Percentiles rank a stretch among this genome's conserved stretches.
phyloP scores from a whole-genome alignment of 2,888 invertebrate species.

The Hyppa rectilinea region DNA sequence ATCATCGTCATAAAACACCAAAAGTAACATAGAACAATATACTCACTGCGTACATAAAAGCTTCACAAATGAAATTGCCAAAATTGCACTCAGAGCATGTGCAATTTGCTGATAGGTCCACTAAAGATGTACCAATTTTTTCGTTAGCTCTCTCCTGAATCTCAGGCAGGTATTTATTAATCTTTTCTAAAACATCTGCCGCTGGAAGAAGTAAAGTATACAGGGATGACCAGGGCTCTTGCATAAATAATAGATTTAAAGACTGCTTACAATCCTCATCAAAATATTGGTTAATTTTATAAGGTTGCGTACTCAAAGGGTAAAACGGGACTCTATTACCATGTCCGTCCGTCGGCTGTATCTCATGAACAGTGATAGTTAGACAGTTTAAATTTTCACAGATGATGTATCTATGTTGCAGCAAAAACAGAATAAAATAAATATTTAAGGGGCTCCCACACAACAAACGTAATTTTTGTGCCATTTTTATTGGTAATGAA shows the following conservation, averaged over 20 bases:
- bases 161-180: slow-evolving; percentile 28
- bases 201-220: slow-evolving; percentile 7
- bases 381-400: too few relatives aligned
- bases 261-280: too few relatives aligned
- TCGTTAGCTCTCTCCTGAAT: slow-evolving; percentile 31
- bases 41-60: slow-evolving; percentile 47
- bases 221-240: background rate
- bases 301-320: too few relatives aligned
- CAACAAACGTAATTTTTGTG: too few relatives aligned
- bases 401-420: too few relatives aligned
- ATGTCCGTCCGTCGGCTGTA: too few relatives aligned
- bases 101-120: slow-evolving; percentile 31
- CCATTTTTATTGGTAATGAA: too few relatives aligned
- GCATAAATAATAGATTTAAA: background rate
- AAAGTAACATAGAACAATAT: background rate
- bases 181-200: slow-evolving; percentile 39
- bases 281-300: too few relatives aligned
- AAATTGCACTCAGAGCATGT: slow-evolving; percentile 43
- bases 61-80: slow-evolving; percentile 44
- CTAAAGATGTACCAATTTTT: slow-evolving; percentile 30
- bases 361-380: too few relatives aligned
- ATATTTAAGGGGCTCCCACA: too few relatives aligned
- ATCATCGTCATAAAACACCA: background rate
- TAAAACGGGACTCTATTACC: too few relatives aligned
- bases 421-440: too few relatives aligned